Evolutionary conservation across 2,797 vertebrate species (phyloP).

Genomic region (Distichodus sexfasciatus): DNA sequence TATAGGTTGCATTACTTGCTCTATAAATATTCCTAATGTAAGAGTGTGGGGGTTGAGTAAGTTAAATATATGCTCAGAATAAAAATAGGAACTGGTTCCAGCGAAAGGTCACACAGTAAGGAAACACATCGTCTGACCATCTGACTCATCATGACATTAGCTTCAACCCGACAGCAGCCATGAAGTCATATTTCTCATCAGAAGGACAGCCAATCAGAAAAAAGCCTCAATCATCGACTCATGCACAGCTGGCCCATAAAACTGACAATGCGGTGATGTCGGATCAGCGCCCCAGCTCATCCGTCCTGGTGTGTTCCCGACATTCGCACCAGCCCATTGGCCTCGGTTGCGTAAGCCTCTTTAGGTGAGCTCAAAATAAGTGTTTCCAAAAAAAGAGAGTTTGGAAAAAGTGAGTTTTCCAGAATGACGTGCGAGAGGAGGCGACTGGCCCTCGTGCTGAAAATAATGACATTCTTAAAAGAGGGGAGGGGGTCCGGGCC

Average conservation of each 20-base stretch:
- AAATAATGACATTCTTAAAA: conserved; percentile 35
- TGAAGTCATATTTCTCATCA: not conserved
- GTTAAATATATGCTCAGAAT: conserved; percentile 20
- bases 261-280: conserved; percentile 2
- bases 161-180: not conserved
- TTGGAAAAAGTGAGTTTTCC: conserved; percentile 27
- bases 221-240: not conserved
- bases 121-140: conserved; percentile 5
- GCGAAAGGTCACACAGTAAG: conserved; percentile 7
- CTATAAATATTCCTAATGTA: conserved; percentile 33
- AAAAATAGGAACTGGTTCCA: conserved; percentile 15
- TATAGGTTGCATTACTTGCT: conserved; percentile 20
- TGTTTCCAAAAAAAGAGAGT: not conserved
- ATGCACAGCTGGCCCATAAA: not conserved
- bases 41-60: not conserved
- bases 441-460: conserved; percentile 11
- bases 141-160: not conserved
- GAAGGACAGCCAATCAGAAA: not conserved
- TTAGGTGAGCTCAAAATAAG: conserved; percentile 28
- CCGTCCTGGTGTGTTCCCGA: conserved; percentile 4
- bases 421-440: not conserved
- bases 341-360: conserved; percentile 1
- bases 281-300: not conserved
- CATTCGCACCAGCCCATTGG: not conserved
- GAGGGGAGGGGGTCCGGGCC: not conserved